Conservation (phyloP, 1,140 invertebrate genomes). For the Megathymus violae region DNA sequence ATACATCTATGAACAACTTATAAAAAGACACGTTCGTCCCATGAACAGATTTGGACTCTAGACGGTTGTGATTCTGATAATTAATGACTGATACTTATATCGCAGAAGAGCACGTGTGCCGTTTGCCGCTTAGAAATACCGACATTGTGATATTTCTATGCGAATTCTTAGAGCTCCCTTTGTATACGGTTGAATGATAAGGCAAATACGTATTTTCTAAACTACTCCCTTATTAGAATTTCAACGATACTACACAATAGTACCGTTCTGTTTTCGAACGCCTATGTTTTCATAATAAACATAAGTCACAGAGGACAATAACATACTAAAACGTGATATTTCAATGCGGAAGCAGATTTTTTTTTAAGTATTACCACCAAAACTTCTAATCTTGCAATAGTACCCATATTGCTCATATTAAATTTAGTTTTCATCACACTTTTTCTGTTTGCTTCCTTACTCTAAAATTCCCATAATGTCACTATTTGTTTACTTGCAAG, state of each 20-base stretch:
- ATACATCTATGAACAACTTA: not conserved
- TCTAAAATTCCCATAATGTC: constrained; percentile 1
- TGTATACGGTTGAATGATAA: not conserved
- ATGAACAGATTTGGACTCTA: not conserved
- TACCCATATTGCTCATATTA: no score
- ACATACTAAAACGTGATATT: no score
- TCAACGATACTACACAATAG: not conserved
- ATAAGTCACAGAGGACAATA: no score
- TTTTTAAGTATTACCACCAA: no score
- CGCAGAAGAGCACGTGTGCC: not conserved
- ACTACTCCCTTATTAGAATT: not conserved
- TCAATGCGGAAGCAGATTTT: no score
- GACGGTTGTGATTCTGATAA: not conserved
- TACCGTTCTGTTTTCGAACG: not conserved
- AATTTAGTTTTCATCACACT: no score
- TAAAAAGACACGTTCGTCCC: constrained; percentile 1
- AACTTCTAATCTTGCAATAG: no score
- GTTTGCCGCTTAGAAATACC: not conserved
- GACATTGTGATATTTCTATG: not conserved
- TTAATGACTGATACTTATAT: not conserved
- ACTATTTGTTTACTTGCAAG: not conserved
- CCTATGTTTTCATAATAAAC: no score
- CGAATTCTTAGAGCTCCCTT: not conserved
- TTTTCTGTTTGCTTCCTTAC: no score
- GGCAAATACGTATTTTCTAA: not conserved